A percentile compares a stretch with the other conserved stretches of the same genome.
phyloP scores from a whole-genome alignment of 2,797 vertebrate species.

The Darevskia mixta region DNA sequence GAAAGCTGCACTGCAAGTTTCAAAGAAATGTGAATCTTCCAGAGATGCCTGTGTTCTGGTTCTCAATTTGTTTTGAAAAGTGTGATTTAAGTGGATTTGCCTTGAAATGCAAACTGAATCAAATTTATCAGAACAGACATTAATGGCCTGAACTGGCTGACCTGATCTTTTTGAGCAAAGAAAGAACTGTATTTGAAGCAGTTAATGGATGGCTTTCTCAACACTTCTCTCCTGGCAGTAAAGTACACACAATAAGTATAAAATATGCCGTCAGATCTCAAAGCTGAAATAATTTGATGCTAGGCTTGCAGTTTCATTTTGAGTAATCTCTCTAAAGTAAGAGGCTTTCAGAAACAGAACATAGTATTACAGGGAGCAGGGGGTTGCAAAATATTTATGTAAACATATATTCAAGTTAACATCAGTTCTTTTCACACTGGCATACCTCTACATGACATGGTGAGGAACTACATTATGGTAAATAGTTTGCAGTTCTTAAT shows the following conservation, averaged over 20 bases:
- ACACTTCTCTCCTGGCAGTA: constrained; percentile 20
- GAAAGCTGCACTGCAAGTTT: no score
- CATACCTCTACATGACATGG: background rate
- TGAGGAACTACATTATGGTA: background rate
- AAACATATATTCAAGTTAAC: background rate
- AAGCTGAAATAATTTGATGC: constrained; percentile 8
- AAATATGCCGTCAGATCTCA: background rate
- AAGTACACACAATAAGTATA: background rate
- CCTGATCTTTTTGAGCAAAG: constrained; percentile 54
- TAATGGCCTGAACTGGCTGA: constrained; percentile 44
- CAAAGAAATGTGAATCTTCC: no score
- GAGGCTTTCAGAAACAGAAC: constrained; percentile 4
- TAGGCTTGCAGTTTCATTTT: background rate
- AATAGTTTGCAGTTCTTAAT: background rate
- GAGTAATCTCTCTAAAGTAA: background rate
- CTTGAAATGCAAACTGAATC: no score
- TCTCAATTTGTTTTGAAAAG: no score
- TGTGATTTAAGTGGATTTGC: no score
- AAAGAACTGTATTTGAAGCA: constrained; percentile 42
- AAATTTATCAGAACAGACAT: constrained; percentile 17
- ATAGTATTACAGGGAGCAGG: background rate
- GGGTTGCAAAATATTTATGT: background rate
- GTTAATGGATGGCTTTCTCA: background rate
- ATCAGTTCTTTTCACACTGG: background rate
- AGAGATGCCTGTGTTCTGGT: no score